Evolutionary conservation across 1,140 invertebrate genomes (phyloP).

Genomic region (Akabosia matsudoensis): DNA sequence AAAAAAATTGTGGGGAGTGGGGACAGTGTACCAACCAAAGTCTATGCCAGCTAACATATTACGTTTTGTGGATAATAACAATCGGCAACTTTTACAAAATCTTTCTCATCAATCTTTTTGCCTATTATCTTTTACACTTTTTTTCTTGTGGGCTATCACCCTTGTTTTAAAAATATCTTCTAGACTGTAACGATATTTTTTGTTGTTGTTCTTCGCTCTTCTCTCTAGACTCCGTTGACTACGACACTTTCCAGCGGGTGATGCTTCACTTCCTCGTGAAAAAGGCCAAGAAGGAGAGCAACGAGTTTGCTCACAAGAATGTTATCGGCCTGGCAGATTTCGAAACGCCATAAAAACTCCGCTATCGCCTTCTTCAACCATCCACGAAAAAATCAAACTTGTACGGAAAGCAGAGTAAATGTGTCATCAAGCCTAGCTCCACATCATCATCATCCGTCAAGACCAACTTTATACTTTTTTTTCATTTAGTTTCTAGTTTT

Average conservation of each 20-base stretch:
- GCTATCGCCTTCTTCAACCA: neutral
- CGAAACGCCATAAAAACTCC: neutral
- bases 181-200: too few relatives aligned
- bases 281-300: slow-evolving; percentile 24
- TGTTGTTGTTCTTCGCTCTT: neutral
- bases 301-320: slow-evolving; percentile 27
- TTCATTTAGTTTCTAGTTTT: neutral
- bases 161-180: too few relatives aligned
- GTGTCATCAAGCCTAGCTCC: neutral
- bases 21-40: too few relatives aligned
- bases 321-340: slow-evolving; percentile 14
- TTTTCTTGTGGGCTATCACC: too few relatives aligned
- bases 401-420: neutral
- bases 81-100: too few relatives aligned
- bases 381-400: neutral
- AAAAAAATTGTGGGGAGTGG: too few relatives aligned
- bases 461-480: neutral
- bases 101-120: too few relatives aligned
- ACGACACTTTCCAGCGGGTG: slow-evolving; percentile 14
- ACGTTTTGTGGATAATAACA: too few relatives aligned
- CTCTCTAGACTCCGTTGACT: slow-evolving; percentile 10
- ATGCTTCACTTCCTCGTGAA: slow-evolving; percentile 26
- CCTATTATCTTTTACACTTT: too few relatives aligned
- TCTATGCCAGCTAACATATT: too few relatives aligned
- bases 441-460: neutral